Conservation (phyloP, 2,888 invertebrate species). For the Orthosia cruda region DNA sequence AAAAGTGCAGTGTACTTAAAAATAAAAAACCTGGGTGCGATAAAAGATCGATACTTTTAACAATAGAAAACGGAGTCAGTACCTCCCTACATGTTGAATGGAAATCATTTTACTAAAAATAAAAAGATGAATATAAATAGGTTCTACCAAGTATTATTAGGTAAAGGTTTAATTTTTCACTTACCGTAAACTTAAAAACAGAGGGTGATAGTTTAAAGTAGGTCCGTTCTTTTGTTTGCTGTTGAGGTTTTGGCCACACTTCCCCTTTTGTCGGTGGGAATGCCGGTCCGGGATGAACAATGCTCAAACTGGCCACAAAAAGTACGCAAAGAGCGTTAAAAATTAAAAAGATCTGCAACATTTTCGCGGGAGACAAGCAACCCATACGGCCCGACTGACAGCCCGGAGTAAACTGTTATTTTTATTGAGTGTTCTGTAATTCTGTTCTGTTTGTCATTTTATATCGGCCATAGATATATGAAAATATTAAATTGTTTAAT, state of each 20-base stretch:
- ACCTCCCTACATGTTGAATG: no score
- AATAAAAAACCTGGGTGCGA: background rate
- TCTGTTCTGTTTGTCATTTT: slow-evolving; percentile 33
- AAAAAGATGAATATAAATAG: background rate
- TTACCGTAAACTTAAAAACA: slow-evolving; percentile 90
- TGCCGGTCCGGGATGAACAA: slow-evolving; percentile 69
- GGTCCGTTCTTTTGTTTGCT: slow-evolving; percentile 84
- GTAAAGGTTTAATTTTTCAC: slow-evolving; percentile 44
- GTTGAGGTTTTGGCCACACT: slow-evolving; percentile 94
- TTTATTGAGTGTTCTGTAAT: background rate
- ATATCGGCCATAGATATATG: slow-evolving; percentile 38
- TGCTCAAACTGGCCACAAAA: slow-evolving; percentile 54
- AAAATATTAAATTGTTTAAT: background rate
- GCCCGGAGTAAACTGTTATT: slow-evolving; percentile 53
- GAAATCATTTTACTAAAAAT: background rate
- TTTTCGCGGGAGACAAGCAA: slow-evolving; percentile 62
- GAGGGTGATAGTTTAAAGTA: slow-evolving; percentile 89
- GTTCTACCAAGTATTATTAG: background rate
- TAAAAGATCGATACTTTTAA: slow-evolving; percentile 69
- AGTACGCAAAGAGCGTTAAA: slow-evolving; percentile 47
- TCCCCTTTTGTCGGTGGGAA: slow-evolving; percentile 87
- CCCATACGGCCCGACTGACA: slow-evolving; percentile 47
- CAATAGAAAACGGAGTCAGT: slow-evolving; percentile 42
- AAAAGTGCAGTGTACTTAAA: slow-evolving; percentile 26
- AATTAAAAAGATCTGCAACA: slow-evolving; percentile 67